Percentiles rank a stretch among this genome's conserved stretches.
phyloP scores from a whole-genome alignment of 1,140 invertebrate genomes.

The Colletes latitarsis region DNA sequence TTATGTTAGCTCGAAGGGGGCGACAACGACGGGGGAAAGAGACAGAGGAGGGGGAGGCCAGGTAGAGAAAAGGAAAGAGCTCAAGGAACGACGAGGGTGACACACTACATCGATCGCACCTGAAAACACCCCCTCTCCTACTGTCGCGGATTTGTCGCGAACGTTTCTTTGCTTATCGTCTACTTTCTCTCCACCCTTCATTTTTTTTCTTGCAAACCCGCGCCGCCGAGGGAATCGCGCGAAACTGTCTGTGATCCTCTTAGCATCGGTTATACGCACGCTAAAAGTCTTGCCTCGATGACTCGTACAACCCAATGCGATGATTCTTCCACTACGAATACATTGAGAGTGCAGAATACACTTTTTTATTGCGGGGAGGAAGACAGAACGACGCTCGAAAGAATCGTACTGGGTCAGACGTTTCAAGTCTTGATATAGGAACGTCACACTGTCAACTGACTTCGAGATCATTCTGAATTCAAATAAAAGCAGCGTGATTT shows the following conservation, averaged over 20 bases:
- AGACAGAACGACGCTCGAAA: too few relatives aligned
- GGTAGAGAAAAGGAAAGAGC: conserved; percentile 47
- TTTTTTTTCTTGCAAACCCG: background rate
- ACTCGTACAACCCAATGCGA: too few relatives aligned
- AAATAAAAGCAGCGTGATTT: too few relatives aligned
- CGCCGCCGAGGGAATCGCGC: conserved; percentile 5
- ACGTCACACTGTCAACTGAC: too few relatives aligned
- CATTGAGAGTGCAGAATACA: too few relatives aligned
- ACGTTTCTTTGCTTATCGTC: conserved; percentile 32
- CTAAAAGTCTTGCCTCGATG: too few relatives aligned
- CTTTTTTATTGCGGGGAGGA: too few relatives aligned
- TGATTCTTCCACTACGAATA: too few relatives aligned
- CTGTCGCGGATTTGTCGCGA: conserved; percentile 38
- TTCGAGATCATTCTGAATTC: too few relatives aligned
- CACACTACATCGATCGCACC: conserved; percentile 69
- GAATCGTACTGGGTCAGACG: too few relatives aligned
- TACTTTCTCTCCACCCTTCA: background rate
- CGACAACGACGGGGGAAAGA: conserved; percentile 17
- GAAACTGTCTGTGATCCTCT: conserved; percentile 31
- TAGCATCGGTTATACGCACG: conserved; percentile 11
- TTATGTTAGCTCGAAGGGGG: conserved; percentile 8
- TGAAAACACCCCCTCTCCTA: conserved; percentile 55
- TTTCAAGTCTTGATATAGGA: too few relatives aligned
- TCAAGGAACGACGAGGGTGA: conserved; percentile 49
- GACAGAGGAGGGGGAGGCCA: conserved; percentile 1